A percentile compares a stretch with the other conserved stretches of the same genome.
Evolutionary conservation across 2,797 vertebrate genomes (phyloP).

Genomic region (Pteronotus mesoamericanus): DNA sequence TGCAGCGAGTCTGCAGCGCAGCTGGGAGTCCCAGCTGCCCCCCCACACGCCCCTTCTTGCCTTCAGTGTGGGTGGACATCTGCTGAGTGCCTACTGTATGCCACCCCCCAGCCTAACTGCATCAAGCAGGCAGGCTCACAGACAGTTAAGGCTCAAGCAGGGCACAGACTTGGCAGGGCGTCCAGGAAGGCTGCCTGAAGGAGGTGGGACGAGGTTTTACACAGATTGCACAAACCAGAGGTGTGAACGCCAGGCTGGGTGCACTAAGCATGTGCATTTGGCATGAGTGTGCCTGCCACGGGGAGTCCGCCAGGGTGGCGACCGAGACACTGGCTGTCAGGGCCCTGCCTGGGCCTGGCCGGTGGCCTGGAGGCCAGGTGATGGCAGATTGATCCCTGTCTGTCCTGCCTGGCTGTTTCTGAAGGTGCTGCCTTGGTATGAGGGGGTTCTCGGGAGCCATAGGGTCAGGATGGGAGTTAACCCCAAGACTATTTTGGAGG

Average conservation of each 20-base stretch:
- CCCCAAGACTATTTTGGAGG: background rate
- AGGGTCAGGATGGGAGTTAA: background rate
- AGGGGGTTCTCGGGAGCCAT: background rate
- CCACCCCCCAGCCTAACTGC: background rate
- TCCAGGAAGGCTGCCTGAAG: conserved; percentile 43
- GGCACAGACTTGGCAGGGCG: background rate
- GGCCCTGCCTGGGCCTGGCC: background rate
- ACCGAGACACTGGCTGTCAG: background rate
- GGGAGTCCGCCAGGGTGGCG: background rate
- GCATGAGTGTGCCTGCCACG: rapidly evolving
- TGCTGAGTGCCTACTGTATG: background rate
- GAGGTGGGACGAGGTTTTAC: background rate
- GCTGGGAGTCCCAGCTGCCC: background rate
- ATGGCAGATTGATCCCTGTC: background rate
- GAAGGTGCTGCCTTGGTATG: background rate
- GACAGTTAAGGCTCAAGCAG: background rate
- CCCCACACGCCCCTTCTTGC: rapidly evolving
- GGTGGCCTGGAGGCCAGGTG: background rate
- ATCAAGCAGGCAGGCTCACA: background rate
- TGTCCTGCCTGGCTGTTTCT: background rate
- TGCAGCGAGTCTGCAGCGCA: rapidly evolving
- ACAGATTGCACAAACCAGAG: background rate
- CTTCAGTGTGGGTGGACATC: background rate
- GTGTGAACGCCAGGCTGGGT: background rate
- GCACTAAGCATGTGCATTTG: background rate